Evolutionary conservation across 2,113 vertebrate species (phyloP).

Genomic region (Semnornis frantzii): DNA sequence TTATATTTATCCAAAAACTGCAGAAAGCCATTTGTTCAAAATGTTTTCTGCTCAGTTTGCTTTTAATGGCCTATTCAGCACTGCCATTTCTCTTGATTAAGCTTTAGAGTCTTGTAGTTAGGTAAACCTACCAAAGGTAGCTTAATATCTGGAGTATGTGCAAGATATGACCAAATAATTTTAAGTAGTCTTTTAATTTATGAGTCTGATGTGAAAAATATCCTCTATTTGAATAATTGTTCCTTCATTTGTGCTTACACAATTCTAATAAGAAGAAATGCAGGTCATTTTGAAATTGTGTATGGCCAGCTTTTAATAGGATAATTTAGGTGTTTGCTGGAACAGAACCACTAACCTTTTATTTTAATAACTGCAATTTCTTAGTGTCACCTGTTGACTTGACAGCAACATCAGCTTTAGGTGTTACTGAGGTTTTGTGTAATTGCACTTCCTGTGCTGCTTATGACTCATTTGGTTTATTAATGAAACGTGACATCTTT

Average conservation of each 20-base stretch:
- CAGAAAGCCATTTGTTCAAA: background rate
- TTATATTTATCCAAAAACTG: background rate
- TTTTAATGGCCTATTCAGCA: background rate
- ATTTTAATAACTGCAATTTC: background rate
- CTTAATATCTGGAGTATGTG: background rate
- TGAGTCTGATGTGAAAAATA: background rate
- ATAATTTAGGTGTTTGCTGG: background rate
- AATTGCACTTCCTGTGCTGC: background rate
- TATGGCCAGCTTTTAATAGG: background rate
- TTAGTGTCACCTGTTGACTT: background rate
- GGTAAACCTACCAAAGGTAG: background rate
- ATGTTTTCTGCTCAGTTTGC: background rate
- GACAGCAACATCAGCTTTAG: background rate
- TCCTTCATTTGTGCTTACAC: background rate
- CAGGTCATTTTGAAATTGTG: background rate
- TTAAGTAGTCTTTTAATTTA: background rate
- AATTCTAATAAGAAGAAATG: background rate
- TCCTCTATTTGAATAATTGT: background rate
- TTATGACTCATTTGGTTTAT: conserved; percentile 16
- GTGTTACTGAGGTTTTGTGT: background rate
- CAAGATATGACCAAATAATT: background rate
- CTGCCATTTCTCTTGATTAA: background rate
- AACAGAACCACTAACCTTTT: background rate
- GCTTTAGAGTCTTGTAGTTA: background rate
- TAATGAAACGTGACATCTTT: conserved; percentile 1